Evolutionary conservation across 1,140 invertebrate genomes (phyloP).

Genomic region (Eumaeus atala): DNA sequence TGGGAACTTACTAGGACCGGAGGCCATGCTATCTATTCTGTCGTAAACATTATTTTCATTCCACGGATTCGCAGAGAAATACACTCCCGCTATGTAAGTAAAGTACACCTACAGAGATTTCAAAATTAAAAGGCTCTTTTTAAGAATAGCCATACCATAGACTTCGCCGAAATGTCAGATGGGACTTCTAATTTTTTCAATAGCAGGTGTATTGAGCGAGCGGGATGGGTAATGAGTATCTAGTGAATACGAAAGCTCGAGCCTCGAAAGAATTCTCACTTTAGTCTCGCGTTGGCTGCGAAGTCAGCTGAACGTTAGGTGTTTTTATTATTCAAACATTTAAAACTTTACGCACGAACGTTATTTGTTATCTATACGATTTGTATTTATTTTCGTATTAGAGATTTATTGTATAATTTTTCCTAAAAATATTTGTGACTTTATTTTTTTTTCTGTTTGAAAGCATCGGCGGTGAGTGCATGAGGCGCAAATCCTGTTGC

Average conservation of each 20-base stretch:
- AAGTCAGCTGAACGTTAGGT: conserved; percentile 36
- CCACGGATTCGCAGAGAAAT: too few species aligned
- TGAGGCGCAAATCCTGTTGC: conserved; percentile 52
- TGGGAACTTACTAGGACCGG: too few species aligned
- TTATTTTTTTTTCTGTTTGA: conserved; percentile 56
- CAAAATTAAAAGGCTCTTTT: too few species aligned
- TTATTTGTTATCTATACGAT: conserved; percentile 8
- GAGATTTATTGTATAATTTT: conserved; percentile 20
- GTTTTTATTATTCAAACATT: conserved; percentile 32
- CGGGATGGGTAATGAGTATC: conserved; percentile 32
- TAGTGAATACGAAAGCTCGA: conserved; percentile 44
- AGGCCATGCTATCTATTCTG: too few species aligned
- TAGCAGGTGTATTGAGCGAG: conserved; percentile 59
- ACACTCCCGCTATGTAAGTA: too few species aligned
- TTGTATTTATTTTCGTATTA: neutral
- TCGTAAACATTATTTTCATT: too few species aligned
- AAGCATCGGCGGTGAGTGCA: conserved; percentile 50
- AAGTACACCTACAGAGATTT: too few species aligned
- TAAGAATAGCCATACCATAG: too few species aligned
- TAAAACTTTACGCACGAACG: conserved; percentile 54
- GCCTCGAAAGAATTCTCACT: neutral
- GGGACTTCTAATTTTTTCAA: conserved; percentile 59
- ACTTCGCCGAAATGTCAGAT: conserved; percentile 57
- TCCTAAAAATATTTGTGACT: conserved; percentile 26
- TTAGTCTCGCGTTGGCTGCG: conserved; percentile 59